Conservation (phyloP, 2,888 invertebrate species). For the Sicus ferrugineus region DNA sequence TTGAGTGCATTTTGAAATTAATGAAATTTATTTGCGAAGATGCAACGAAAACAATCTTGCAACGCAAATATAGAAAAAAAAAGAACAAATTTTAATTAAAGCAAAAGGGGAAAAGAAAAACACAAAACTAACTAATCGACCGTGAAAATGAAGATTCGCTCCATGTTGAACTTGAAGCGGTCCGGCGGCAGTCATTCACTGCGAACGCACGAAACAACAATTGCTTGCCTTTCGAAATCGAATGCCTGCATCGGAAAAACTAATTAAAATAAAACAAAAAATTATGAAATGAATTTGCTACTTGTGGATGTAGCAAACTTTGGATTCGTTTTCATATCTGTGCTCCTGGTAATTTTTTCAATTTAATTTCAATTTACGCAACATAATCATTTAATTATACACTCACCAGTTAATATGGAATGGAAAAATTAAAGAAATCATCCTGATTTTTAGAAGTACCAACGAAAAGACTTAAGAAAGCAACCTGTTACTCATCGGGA, state of each 20-base stretch:
- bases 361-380: no score
- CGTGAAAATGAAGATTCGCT: slow-evolving; percentile 29
- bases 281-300: not conserved
- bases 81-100: slow-evolving; percentile 15
- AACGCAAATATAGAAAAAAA: not conserved
- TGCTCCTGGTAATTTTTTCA: not conserved
- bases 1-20: not conserved
- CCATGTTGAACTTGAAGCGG: slow-evolving; percentile 19
- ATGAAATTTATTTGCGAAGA: slow-evolving; percentile 2
- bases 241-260: not conserved
- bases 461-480: slow-evolving; percentile 15
- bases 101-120: not conserved
- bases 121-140: slow-evolving; percentile 21
- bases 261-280: not conserved
- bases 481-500: not conserved
- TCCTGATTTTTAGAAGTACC: no score
- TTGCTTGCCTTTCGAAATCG: not conserved
- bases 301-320: no score
- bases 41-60: no score
- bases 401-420: no score
- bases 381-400: no score
- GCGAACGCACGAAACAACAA: not conserved
- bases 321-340: no score
- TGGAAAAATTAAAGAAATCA: no score
- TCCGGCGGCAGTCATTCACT: not conserved